phyloP scores from a whole-genome alignment of 2,113 vertebrate genomes.

The Sula dactylatra region DNA sequence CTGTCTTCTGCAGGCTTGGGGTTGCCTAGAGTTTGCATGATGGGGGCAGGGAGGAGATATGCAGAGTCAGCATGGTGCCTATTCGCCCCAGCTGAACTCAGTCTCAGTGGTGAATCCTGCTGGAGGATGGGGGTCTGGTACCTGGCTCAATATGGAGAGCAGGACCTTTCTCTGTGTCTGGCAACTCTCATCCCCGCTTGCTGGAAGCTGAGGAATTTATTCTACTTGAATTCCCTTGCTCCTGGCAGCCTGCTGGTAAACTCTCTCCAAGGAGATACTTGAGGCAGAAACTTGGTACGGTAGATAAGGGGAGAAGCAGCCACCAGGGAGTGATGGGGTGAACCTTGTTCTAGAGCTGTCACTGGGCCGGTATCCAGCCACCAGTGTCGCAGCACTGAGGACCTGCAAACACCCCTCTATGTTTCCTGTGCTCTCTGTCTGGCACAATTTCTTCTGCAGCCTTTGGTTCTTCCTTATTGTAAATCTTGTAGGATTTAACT shows the following conservation, averaged over 20 bases:
- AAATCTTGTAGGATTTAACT: slow-evolving; percentile 63
- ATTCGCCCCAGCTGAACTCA: background rate
- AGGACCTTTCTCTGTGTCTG: background rate
- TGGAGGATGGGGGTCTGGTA: background rate
- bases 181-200: background rate
- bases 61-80: background rate
- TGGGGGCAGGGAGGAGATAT: background rate
- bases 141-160: background rate
- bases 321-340: background rate
- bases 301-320: background rate
- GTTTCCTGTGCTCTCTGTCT: background rate
- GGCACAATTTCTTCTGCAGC: background rate
- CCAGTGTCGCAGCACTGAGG: background rate
- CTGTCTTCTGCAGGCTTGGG: background rate
- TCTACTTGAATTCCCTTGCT: background rate
- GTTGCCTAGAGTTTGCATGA: no score
- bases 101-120: background rate
- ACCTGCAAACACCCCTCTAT: background rate
- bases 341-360: background rate
- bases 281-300: background rate
- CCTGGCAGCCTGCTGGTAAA: background rate
- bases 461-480: background rate
- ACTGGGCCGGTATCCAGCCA: background rate
- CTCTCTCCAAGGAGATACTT: background rate
- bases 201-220: background rate